phyloP scores from a whole-genome alignment of 1,140 invertebrate genomes.

The Dinoponera quadriceps region DNA sequence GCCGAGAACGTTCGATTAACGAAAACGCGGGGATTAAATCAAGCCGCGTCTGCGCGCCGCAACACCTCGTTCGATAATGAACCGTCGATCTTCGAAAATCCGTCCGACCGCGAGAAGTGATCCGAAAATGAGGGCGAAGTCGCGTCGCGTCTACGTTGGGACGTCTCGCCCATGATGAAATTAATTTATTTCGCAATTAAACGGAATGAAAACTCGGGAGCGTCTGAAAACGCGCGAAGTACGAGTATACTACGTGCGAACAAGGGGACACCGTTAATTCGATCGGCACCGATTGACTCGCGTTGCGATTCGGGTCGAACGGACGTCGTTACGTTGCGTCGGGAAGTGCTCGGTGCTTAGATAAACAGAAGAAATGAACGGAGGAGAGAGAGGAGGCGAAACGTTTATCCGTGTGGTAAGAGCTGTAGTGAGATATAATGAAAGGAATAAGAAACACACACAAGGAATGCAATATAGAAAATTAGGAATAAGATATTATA shows the following conservation, averaged over 20 bases:
- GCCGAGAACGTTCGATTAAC: not conserved
- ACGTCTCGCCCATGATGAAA: too few species aligned
- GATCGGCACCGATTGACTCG: conserved; percentile 45
- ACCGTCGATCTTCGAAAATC: not conserved
- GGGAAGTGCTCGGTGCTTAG: conserved; percentile 1
- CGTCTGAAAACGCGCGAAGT: too few species aligned
- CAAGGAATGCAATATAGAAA: too few species aligned
- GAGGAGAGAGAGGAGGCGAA: conserved; percentile 14
- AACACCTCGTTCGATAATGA: not conserved
- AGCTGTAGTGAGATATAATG: too few species aligned
- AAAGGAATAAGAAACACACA: too few species aligned
- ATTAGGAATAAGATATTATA: too few species aligned
- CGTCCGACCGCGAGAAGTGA: too few species aligned
- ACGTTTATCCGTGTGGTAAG: too few species aligned
- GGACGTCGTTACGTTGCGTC: conserved; percentile 32
- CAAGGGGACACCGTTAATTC: conserved; percentile 33
- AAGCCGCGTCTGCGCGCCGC: not conserved
- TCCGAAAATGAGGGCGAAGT: too few species aligned
- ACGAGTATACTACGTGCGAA: not conserved
- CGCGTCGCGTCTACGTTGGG: too few species aligned
- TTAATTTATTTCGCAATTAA: too few species aligned
- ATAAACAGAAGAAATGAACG: conserved; percentile 23
- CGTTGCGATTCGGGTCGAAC: conserved; percentile 44
- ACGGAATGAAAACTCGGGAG: too few species aligned
- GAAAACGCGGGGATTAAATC: not conserved